Evolutionary conservation across 2,888 invertebrate species (phyloP).

Genomic region (Phortica okadai): DNA sequence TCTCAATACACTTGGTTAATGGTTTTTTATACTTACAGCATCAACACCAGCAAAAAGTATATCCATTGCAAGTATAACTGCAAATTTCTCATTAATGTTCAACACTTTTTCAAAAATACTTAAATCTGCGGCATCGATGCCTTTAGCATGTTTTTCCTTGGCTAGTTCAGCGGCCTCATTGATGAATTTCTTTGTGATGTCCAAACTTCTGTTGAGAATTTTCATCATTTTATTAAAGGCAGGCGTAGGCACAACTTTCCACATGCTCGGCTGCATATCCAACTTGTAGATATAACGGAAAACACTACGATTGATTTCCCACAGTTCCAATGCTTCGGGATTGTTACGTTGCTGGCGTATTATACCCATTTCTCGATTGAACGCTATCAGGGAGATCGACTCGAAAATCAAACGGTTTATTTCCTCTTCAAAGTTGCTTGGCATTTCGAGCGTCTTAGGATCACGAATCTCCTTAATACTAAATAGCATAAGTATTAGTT

Average conservation of each 20-base stretch:
- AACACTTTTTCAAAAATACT: slow-evolving; percentile 79
- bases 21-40: slow-evolving; percentile 77
- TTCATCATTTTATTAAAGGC: slow-evolving; percentile 62
- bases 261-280: slow-evolving; percentile 72
- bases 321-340: slow-evolving; percentile 57
- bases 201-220: slow-evolving; percentile 53
- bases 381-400: slow-evolving; percentile 74
- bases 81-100: slow-evolving; percentile 77
- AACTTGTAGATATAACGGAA: slow-evolving; percentile 54
- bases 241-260: slow-evolving; percentile 69
- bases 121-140: slow-evolving; percentile 58
- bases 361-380: slow-evolving; percentile 72
- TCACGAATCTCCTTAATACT: slow-evolving; percentile 71
- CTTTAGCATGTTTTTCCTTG: slow-evolving; percentile 51
- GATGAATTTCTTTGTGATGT: slow-evolving; percentile 67
- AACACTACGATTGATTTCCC: slow-evolving; percentile 46
- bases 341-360: slow-evolving; percentile 57
- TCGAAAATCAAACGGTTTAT: slow-evolving; percentile 80
- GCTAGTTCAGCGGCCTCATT: slow-evolving; percentile 62
- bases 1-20: not conserved
- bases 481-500: slow-evolving; percentile 44
- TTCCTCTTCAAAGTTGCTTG: slow-evolving; percentile 77
- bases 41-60: slow-evolving; percentile 81
- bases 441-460: slow-evolving; percentile 69
- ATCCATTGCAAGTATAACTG: slow-evolving; percentile 79